These are phyloP conservation scores for Lepidurus apus DNA, from an alignment of 1,140 invertebrate species.

Conservation along the genomic window DNA sequence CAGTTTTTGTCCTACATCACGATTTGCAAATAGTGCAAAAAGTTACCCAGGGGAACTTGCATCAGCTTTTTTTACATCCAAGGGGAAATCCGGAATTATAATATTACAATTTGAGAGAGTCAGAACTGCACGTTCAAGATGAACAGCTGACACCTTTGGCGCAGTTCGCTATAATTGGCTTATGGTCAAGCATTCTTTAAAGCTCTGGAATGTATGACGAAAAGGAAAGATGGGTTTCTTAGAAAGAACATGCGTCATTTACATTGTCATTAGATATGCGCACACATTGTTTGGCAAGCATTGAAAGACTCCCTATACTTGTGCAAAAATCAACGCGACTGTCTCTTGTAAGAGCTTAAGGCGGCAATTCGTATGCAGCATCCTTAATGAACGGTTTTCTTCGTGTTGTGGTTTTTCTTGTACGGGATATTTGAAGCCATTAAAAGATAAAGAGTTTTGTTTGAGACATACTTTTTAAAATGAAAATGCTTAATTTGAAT, in stretches of 20 bases:
- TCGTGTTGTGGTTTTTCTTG: not conserved
- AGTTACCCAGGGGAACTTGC: too few relatives aligned
- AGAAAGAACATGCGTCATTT: not conserved
- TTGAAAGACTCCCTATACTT: not conserved
- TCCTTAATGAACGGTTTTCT: not conserved
- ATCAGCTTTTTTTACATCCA: too few relatives aligned
- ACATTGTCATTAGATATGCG: not conserved
- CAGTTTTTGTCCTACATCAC: too few relatives aligned
- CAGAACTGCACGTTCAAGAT: too few relatives aligned
- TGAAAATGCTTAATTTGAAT: not conserved
- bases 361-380: not conserved
- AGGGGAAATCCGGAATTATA: too few relatives aligned
- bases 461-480: not conserved
- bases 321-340: not conserved
- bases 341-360: not conserved
- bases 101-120: not conserved
- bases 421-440: not conserved
- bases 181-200: not conserved
- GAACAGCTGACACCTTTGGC: too few relatives aligned
- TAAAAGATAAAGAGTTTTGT: not conserved
- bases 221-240: not conserved
- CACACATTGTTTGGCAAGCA: not conserved
- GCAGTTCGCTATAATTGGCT: not conserved
- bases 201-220: not conserved
- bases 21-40: too few relatives aligned